phyloP scores from a whole-genome alignment of 2,113 vertebrate species.

The Triplophysa dalaica region DNA sequence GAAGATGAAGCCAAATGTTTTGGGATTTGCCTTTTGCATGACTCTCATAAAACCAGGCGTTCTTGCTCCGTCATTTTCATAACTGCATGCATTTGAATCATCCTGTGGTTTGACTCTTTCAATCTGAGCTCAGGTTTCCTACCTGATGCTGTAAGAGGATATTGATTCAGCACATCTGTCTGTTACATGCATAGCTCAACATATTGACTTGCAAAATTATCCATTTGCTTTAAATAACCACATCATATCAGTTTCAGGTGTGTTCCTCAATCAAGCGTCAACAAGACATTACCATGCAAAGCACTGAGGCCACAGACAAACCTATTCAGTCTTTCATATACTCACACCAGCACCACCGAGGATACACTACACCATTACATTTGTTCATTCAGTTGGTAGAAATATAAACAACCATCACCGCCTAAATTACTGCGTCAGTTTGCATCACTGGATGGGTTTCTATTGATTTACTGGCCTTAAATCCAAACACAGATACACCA shows the following conservation, averaged over 20 bases:
- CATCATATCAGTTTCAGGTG: conserved; percentile 19
- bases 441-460: no score
- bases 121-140: conserved; percentile 9
- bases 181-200: neutral
- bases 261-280: neutral
- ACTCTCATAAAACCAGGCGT: neutral
- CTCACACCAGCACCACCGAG: no score
- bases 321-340: neutral
- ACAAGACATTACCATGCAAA: conserved; percentile 22
- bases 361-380: neutral
- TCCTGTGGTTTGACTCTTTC: conserved; percentile 13
- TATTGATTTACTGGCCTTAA: no score
- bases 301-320: neutral
- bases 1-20: neutral
- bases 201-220: conserved; percentile 7
- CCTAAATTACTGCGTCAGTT: no score
- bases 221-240: conserved; percentile 13
- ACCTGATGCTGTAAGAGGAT: neutral
- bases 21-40: conserved; percentile 14
- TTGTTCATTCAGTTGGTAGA: neutral
- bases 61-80: neutral
- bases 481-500: no score
- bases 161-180: neutral
- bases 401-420: no score
- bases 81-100: conserved; percentile 19